phyloP scores from a whole-genome alignment of 2,113 vertebrate species.

The Malurus melanocephalus region DNA sequence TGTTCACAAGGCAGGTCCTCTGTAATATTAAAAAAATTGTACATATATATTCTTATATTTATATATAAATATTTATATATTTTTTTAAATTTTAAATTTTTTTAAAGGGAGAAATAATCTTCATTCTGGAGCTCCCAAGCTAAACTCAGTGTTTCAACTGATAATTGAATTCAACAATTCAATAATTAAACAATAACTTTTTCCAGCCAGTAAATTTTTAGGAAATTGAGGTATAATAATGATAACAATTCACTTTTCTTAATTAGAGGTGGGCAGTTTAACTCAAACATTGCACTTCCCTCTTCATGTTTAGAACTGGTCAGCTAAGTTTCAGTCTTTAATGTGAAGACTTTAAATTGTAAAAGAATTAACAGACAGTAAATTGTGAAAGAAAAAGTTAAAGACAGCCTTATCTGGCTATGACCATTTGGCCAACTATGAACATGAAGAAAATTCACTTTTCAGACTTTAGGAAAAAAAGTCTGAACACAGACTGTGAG shows the following conservation, averaged over 20 bases:
- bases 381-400: background rate
- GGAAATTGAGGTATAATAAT: background rate
- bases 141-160: background rate
- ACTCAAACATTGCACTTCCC: background rate
- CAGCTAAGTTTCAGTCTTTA: background rate
- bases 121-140: background rate
- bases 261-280: background rate
- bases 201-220: background rate
- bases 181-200: background rate
- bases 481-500: background rate
- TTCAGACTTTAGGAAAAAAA: background rate
- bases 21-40: background rate
- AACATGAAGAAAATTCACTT: background rate
- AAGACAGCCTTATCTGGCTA: background rate
- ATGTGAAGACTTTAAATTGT: background rate
- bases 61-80: no score
- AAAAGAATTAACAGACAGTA: background rate
- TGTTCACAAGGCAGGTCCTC: rapidly evolving
- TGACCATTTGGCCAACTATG: background rate
- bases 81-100: no score
- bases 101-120: background rate
- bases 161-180: no score
- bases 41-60: no score
- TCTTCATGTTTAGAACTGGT: background rate
- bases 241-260: background rate